These are phyloP conservation scores for Dryobates pubescens DNA, from an alignment of 2,797 vertebrate genomes.

Conservation along the genomic window DNA sequence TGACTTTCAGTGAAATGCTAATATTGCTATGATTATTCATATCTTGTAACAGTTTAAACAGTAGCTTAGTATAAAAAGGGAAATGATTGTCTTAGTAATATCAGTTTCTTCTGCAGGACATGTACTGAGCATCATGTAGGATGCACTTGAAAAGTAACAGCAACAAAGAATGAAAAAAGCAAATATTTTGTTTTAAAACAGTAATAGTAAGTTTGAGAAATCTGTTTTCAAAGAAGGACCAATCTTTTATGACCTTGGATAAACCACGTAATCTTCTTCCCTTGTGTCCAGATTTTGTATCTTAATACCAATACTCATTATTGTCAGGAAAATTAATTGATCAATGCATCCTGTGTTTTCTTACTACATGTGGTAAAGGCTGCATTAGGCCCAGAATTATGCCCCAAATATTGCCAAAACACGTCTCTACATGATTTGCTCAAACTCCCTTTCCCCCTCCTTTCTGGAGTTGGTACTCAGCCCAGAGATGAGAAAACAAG, in stretches of 20 bases:
- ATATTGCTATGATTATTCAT: not conserved
- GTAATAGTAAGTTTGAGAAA: not conserved
- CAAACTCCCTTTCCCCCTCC: too few species aligned
- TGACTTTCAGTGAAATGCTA: not conserved
- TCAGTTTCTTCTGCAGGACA: not conserved
- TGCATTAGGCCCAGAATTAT: too few species aligned
- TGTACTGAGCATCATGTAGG: not conserved
- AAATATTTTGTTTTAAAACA: not conserved
- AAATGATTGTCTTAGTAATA: not conserved
- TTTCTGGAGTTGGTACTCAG: too few species aligned
- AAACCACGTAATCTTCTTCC: not conserved
- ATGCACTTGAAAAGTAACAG: not conserved
- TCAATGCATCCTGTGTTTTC: not conserved
- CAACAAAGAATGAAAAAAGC: not conserved
- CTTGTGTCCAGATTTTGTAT: not conserved
- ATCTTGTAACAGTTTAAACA: not conserved
- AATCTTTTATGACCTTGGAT: not conserved
- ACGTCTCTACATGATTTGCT: too few species aligned
- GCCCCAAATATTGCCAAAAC: too few species aligned
- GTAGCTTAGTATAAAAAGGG: not conserved
- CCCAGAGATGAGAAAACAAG: too few species aligned
- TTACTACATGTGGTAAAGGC: too few species aligned
- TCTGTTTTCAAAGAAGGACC: not conserved
- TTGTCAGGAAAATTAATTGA: not conserved
- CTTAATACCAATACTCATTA: not conserved